Percentiles rank a stretch among this genome's conserved stretches.
Conservation (phyloP, 2,888 invertebrate genomes). For the Erpobdella octoculata region DNA sequence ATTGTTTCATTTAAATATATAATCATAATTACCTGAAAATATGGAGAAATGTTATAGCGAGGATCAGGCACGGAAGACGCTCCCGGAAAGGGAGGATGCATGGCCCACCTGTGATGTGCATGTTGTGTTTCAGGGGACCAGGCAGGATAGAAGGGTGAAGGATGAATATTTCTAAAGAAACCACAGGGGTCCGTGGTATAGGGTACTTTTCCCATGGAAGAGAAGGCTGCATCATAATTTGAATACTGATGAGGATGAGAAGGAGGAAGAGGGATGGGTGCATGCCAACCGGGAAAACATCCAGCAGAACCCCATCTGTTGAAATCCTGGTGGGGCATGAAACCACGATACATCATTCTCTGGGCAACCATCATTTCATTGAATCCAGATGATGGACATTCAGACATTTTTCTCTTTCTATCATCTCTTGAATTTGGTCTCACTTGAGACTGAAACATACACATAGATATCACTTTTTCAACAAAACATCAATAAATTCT, state of each 20-base stretch:
- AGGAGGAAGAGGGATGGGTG: neutral
- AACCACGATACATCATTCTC: slow-evolving; percentile 11
- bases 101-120: slow-evolving; percentile 16
- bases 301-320: neutral
- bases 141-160: slow-evolving; percentile 8
- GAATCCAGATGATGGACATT: neutral
- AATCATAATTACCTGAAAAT: slow-evolving; percentile 6
- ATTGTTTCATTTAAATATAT: too few relatives aligned
- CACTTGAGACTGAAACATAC: neutral
- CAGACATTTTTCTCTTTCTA: neutral
- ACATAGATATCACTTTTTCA: neutral
- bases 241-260: slow-evolving; percentile 6
- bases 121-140: slow-evolving; percentile 12
- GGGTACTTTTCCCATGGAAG: neutral
- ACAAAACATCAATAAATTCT: neutral
- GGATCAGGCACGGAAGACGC: slow-evolving; percentile 10
- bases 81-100: neutral
- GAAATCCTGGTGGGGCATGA: slow-evolving; percentile 7
- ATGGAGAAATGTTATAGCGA: slow-evolving; percentile 10
- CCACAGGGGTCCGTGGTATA: neutral
- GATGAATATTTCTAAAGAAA: slow-evolving; percentile 10
- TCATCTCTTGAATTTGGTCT: slow-evolving; percentile 11
- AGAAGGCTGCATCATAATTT: slow-evolving; percentile 5
- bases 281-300: slow-evolving; percentile 6
- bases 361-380: slow-evolving; percentile 2